Percentiles rank a stretch among this genome's conserved stretches.
These are phyloP conservation scores for Leptogaster cylindrica DNA, from an alignment of 2,888 invertebrate genomes.

Conservation along the genomic window DNA sequence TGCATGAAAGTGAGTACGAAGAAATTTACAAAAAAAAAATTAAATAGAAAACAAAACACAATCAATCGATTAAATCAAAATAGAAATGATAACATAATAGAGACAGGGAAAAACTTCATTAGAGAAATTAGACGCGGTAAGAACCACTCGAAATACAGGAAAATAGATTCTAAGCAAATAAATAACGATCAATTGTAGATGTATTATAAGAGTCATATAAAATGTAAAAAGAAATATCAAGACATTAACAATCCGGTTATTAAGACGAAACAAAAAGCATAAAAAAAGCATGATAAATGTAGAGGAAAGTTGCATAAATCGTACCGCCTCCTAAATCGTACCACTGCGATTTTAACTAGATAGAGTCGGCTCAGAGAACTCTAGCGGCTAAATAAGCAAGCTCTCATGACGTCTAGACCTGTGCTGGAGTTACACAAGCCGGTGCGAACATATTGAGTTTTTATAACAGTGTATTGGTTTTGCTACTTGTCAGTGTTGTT, in stretches of 20 bases:
- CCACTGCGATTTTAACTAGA: too few species aligned
- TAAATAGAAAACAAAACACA: background rate
- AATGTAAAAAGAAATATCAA: constrained; percentile 19
- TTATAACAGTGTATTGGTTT: too few species aligned
- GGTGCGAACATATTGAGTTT: too few species aligned
- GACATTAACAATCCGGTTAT: constrained; percentile 10
- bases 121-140: constrained; percentile 30
- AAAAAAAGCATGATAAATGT: too few species aligned
- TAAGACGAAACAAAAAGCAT: background rate
- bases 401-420: too few species aligned
- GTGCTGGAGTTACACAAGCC: too few species aligned
- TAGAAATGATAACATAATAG: constrained; percentile 4
- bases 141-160: constrained; percentile 25
- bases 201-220: constrained; percentile 15
- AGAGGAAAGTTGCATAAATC: too few species aligned
- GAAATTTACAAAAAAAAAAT: background rate
- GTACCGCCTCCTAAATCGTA: too few species aligned
- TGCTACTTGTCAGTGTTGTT: too few species aligned
- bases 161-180: constrained; percentile 10
- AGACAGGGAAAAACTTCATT: constrained; percentile 24
- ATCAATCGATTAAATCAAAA: constrained; percentile 3
- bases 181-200: constrained; percentile 14
- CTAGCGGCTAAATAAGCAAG: too few species aligned
- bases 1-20: background rate
- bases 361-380: too few species aligned